A percentile compares a stretch with the other conserved stretches of the same genome.
Evolutionary conservation across 1,140 invertebrate species (phyloP).

Genomic region (honey bee (Apis mellifera)): DNA sequence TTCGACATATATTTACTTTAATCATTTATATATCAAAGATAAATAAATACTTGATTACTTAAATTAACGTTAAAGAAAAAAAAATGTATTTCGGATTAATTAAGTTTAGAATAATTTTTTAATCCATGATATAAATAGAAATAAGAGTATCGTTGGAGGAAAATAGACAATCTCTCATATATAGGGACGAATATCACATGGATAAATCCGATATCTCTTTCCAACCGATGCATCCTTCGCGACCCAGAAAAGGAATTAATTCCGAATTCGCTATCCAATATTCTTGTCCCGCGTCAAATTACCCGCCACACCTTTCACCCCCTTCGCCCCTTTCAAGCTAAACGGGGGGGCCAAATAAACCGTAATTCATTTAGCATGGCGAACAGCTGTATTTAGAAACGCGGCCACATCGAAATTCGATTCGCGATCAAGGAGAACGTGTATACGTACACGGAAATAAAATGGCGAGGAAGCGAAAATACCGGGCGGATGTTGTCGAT

Average conservation of each 20-base stretch:
- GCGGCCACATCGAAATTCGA: constrained; percentile 13
- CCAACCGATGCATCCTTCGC: not conserved
- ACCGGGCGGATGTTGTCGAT: not conserved
- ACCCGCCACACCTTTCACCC: not conserved
- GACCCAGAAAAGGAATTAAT: not conserved
- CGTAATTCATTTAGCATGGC: not conserved
- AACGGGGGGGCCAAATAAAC: not conserved
- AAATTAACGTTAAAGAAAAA: too few species aligned
- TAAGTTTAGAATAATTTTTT: too few species aligned
- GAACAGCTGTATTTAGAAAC: not conserved
- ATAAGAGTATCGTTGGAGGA: not conserved
- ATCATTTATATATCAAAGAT: too few species aligned
- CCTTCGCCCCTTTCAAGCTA: not conserved
- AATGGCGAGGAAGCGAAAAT: not conserved
- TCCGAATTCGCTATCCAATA: not conserved
- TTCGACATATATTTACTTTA: too few species aligned
- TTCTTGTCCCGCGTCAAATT: not conserved
- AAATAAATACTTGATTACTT: too few species aligned
- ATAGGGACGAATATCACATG: too few species aligned
- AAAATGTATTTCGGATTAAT: too few species aligned
- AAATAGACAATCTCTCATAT: not conserved
- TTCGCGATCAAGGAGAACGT: not conserved
- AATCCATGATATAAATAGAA: too few species aligned
- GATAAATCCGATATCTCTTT: not conserved
- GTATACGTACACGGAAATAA: not conserved